These are phyloP conservation scores for Mnemiopsis leidyi DNA, from an alignment of 37 sponge, comb jelly and placozoan species.

Conservation along the genomic window DNA sequence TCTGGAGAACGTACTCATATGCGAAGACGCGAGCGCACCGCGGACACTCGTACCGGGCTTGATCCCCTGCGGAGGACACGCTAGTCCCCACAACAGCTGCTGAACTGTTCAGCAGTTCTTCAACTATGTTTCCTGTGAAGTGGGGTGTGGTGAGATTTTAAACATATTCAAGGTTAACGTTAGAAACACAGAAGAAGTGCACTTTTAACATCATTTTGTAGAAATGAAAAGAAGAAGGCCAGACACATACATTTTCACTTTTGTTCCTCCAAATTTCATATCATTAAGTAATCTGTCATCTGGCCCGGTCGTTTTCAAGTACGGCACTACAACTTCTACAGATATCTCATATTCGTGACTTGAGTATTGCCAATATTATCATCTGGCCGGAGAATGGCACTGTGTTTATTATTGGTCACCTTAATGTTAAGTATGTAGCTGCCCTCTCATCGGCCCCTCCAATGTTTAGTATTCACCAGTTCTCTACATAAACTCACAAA, in stretches of 20 bases:
- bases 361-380: background rate
- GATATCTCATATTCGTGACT: background rate
- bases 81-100: background rate
- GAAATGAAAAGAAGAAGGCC: no score
- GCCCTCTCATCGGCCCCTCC: background rate
- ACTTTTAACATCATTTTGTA: no score
- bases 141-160: background rate
- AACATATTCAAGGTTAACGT: no score
- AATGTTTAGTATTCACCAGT: background rate
- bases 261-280: no score
- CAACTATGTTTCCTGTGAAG: background rate
- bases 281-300: no score
- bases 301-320: no score
- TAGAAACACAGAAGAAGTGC: no score
- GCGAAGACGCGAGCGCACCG: conserved; percentile 56
- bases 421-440: background rate
- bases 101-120: background rate
- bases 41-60: conserved; percentile 52
- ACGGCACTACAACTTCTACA: no score
- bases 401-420: background rate
- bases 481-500: background rate
- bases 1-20: conserved; percentile 50
- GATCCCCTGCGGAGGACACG: background rate
- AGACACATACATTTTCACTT: no score
- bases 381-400: background rate